phyloP scores from a whole-genome alignment of 2,888 invertebrate genomes.

The Petrophora chlorosata region DNA sequence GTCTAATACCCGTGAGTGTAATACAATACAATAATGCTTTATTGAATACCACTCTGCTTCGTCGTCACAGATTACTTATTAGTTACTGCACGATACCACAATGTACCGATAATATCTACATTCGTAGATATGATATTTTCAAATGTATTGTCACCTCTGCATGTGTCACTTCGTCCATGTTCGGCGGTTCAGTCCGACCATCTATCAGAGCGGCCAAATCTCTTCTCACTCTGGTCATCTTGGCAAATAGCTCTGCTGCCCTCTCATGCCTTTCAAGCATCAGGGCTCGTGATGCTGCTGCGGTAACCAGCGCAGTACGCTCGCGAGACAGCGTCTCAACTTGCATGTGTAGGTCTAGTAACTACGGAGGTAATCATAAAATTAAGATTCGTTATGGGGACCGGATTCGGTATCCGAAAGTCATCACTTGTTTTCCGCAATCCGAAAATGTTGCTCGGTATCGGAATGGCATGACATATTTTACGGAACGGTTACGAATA shows the following conservation, averaged over 20 bases:
- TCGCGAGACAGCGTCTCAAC: constrained; percentile 66
- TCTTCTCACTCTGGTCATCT: constrained; percentile 60
- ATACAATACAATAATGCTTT: no score
- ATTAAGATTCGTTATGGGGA: no score
- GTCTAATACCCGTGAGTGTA: not conserved
- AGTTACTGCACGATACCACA: no score
- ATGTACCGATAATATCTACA: not conserved
- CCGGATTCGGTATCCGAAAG: no score
- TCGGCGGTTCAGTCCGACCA: not conserved
- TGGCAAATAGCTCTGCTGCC: constrained; percentile 65
- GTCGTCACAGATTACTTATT: no score
- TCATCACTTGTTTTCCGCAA: no score
- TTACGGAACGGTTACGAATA: no score
- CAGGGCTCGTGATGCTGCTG: constrained; percentile 69
- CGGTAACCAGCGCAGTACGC: constrained; percentile 62
- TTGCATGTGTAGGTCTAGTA: constrained; percentile 70
- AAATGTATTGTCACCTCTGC: not conserved
- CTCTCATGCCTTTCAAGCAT: constrained; percentile 77
- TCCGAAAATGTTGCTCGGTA: no score
- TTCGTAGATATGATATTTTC: not conserved
- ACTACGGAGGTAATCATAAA: constrained; percentile 38
- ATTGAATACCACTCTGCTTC: no score
- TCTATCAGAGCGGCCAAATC: constrained; percentile 55
- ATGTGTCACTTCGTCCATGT: not conserved
- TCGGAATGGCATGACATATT: no score